Conservation (phyloP, 2,797 vertebrate genomes). For the Mionectes olivaceus region DNA sequence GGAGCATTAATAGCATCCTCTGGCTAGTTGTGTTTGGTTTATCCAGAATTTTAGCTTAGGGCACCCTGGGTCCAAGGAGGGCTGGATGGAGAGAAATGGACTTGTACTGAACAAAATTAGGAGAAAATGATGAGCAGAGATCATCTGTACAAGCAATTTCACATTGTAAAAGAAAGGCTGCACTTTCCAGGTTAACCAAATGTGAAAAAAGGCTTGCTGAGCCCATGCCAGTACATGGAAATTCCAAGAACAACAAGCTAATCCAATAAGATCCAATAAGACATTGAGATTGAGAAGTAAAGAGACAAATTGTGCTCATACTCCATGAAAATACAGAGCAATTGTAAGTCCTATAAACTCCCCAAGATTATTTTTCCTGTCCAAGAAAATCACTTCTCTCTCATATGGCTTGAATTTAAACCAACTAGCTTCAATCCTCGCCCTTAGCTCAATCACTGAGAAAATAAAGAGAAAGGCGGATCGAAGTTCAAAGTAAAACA, state of each 20-base stretch:
- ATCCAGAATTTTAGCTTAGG: not conserved
- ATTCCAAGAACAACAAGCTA: conserved; percentile 71
- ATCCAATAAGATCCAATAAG: conserved; percentile 67
- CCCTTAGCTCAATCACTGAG: conserved; percentile 47
- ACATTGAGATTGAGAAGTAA: conserved; percentile 52
- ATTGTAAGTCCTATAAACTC: conserved; percentile 62
- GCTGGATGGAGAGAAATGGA: not conserved
- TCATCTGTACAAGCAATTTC: not conserved
- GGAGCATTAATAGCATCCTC: not conserved
- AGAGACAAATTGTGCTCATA: conserved; percentile 66
- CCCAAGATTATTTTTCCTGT: conserved; percentile 59
- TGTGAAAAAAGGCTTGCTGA: conserved; percentile 40
- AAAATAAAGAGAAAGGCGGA: conserved; percentile 47
- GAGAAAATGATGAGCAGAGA: not conserved
- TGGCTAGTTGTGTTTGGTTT: not conserved
- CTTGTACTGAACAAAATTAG: not conserved
- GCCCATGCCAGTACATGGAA: conserved; percentile 20
- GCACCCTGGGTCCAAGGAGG: not conserved
- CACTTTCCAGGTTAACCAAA: conserved; percentile 33
- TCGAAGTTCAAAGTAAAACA: not conserved
- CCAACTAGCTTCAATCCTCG: conserved; percentile 39
- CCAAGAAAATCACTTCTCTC: conserved; percentile 69
- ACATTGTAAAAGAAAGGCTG: not conserved
- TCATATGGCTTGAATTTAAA: conserved; percentile 71
- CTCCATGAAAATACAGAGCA: conserved; percentile 61